A percentile compares a stretch with the other conserved stretches of the same genome.
phyloP scores from a whole-genome alignment of 2,797 vertebrate genomes.

The Rhadinocentrus ornatus region DNA sequence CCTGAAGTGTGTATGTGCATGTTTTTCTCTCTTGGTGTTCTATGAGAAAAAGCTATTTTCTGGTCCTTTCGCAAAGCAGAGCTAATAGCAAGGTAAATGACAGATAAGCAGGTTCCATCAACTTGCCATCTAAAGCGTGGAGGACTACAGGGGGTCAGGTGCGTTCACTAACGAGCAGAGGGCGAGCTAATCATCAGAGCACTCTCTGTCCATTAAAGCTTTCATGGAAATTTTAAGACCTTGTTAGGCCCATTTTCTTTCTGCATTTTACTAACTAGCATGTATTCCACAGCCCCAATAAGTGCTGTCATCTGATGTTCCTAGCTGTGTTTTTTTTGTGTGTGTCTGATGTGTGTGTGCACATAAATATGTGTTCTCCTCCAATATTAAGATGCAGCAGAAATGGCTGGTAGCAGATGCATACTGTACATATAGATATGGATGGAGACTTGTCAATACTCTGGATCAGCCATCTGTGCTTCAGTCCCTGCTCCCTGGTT shows the following conservation, averaged over 20 bases:
- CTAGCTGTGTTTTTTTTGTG: background rate
- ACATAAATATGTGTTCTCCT: constrained; percentile 16
- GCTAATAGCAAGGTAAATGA: constrained; percentile 47
- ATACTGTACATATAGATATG: constrained; percentile 69
- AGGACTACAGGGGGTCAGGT: constrained; percentile 40
- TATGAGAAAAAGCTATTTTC: constrained; percentile 17
- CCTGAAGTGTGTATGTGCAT: constrained; percentile 15
- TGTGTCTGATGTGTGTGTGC: background rate
- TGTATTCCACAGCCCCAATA: constrained; percentile 32
- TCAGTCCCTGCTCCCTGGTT: constrained; percentile 43
- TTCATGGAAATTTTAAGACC: constrained; percentile 53
- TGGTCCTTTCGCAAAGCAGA: constrained; percentile 38
- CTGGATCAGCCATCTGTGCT: constrained; percentile 72
- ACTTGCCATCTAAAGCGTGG: constrained; percentile 43
- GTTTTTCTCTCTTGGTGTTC: constrained; percentile 31
- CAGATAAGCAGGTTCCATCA: constrained; percentile 48
- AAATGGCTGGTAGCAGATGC: constrained; percentile 57
- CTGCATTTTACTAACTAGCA: constrained; percentile 52
- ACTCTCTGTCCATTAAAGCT: constrained; percentile 74
- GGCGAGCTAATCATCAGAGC: constrained; percentile 58
- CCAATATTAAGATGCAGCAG: constrained; percentile 44
- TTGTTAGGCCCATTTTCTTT: constrained; percentile 62
- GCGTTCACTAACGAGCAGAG: constrained; percentile 46
- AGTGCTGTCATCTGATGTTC: constrained; percentile 25
- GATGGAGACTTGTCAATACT: constrained; percentile 68